These are phyloP conservation scores for Melanotaenia duboulayi DNA, from an alignment of 2,113 vertebrate species.

Conservation along the genomic window DNA sequence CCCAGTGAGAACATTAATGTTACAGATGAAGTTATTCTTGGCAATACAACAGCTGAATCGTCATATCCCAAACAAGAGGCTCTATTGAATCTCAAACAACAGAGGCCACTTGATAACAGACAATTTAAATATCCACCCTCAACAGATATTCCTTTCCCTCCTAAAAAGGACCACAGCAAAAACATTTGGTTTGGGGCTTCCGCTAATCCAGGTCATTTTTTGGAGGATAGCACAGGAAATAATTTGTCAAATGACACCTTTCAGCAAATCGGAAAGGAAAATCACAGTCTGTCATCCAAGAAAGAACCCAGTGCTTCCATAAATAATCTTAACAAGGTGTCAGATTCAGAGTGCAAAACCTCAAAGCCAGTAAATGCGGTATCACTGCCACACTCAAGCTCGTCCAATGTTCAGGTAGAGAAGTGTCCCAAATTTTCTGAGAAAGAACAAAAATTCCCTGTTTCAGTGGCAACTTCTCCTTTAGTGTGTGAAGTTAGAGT, in stretches of 20 bases:
- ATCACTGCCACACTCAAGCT: slow-evolving; percentile 40
- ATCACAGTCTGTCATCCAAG: slow-evolving; percentile 30
- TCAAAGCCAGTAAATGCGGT: slow-evolving; percentile 65
- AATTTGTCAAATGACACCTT: slow-evolving; percentile 24
- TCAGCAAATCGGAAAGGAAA: slow-evolving; percentile 37
- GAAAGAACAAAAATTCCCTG: slow-evolving; percentile 4
- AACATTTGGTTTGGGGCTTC: slow-evolving; percentile 30
- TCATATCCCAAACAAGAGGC: slow-evolving; percentile 69
- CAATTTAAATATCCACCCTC: slow-evolving; percentile 67
- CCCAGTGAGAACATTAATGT: slow-evolving; percentile 46
- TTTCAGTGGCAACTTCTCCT: slow-evolving; percentile 50
- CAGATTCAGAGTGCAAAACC: slow-evolving; percentile 42
- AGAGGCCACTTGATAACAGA: slow-evolving; percentile 62
- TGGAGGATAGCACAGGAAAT: slow-evolving; percentile 35
- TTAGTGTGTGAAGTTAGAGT: slow-evolving; percentile 67
- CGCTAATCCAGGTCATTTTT: slow-evolving; percentile 35
- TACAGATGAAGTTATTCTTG: slow-evolving; percentile 59
- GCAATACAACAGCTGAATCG: slow-evolving; percentile 59
- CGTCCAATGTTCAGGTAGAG: slow-evolving; percentile 50
- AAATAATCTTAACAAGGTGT: slow-evolving; percentile 68
- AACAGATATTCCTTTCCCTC: slow-evolving; percentile 67
- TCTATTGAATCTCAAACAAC: slow-evolving; percentile 69
- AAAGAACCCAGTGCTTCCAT: slow-evolving; percentile 36
- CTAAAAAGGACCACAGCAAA: slow-evolving; percentile 64
- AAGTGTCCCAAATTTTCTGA: slow-evolving; percentile 31